These are phyloP conservation scores for Scomberomorus guttatus DNA, from an alignment of 2,797 vertebrate genomes.

Conservation along the genomic window DNA sequence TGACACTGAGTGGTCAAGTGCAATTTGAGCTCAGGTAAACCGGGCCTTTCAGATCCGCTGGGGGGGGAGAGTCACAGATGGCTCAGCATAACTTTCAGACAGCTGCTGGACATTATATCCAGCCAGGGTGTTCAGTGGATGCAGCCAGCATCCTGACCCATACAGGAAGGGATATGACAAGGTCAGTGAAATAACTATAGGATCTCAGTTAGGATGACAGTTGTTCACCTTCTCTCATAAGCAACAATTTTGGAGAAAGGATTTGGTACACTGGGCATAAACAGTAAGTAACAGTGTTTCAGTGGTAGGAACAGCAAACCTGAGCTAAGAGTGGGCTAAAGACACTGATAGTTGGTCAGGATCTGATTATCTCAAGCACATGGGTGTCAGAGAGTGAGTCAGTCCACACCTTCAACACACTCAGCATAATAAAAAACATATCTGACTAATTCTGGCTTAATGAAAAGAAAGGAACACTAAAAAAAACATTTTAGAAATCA, in stretches of 20 bases:
- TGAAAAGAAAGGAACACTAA: background rate
- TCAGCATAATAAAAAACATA: conserved; percentile 22
- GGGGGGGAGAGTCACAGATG: conserved; percentile 59
- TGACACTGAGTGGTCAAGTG: conserved; percentile 58
- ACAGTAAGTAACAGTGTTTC: conserved; percentile 9
- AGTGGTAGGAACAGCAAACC: background rate
- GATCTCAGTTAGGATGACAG: background rate
- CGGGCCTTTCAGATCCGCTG: conserved; percentile 21
- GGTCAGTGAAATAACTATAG: background rate
- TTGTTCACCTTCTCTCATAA: background rate
- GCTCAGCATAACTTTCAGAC: conserved; percentile 50
- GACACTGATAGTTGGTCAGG: conserved; percentile 14
- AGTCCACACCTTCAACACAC: conserved; percentile 6
- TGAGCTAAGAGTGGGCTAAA: background rate
- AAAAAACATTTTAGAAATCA: background rate
- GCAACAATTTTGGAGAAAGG: background rate
- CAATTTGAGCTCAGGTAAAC: conserved; percentile 51
- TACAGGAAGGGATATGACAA: background rate
- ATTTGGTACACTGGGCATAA: conserved; percentile 15
- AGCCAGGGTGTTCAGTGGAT: conserved; percentile 30
- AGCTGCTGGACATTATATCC: conserved; percentile 56
- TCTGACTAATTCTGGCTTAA: conserved; percentile 20
- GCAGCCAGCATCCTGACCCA: background rate
- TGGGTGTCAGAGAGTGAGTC: conserved; percentile 29
- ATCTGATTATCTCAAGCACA: conserved; percentile 25